phyloP scores from a whole-genome alignment of 2,113 vertebrate species.

The Sylvilagus bachmani region DNA sequence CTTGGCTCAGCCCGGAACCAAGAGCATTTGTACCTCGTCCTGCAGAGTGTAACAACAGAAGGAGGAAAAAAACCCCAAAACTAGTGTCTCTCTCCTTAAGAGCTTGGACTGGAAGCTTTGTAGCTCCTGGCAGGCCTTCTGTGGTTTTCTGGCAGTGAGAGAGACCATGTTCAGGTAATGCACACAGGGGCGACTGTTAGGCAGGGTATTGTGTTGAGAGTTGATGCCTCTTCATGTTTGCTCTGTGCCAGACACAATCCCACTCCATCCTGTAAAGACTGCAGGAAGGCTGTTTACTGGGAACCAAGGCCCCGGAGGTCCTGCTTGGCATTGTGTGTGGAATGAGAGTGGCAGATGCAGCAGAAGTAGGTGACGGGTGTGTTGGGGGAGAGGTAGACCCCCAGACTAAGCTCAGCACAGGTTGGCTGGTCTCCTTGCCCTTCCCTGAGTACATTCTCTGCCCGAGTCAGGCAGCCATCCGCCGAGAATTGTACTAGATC shows the following conservation, averaged over 20 bases:
- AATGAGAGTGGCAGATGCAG: background rate
- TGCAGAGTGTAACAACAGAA: background rate
- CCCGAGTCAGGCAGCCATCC: background rate
- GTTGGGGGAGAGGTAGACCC: too few relatives aligned
- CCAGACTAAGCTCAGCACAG: background rate
- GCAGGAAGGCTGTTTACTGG: background rate
- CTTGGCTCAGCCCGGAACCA: background rate
- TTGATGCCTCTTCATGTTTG: background rate
- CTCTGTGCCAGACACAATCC: background rate
- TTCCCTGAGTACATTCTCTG: background rate
- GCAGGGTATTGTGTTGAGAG: background rate
- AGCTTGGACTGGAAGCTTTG: background rate
- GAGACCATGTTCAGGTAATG: background rate
- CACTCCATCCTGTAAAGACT: background rate
- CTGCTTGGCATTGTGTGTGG: background rate
- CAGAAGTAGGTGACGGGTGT: too few relatives aligned
- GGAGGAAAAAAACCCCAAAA: background rate
- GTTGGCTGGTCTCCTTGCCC: too few relatives aligned
- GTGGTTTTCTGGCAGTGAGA: background rate
- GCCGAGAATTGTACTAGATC: background rate
- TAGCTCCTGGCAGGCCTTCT: background rate
- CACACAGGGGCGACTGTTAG: background rate
- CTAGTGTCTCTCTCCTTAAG: background rate
- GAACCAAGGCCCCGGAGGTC: background rate
- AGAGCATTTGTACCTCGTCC: background rate